Percentiles rank a stretch among this genome's conserved stretches.
phyloP scores from a whole-genome alignment of 1,140 invertebrate species.

The Euura lappo region DNA sequence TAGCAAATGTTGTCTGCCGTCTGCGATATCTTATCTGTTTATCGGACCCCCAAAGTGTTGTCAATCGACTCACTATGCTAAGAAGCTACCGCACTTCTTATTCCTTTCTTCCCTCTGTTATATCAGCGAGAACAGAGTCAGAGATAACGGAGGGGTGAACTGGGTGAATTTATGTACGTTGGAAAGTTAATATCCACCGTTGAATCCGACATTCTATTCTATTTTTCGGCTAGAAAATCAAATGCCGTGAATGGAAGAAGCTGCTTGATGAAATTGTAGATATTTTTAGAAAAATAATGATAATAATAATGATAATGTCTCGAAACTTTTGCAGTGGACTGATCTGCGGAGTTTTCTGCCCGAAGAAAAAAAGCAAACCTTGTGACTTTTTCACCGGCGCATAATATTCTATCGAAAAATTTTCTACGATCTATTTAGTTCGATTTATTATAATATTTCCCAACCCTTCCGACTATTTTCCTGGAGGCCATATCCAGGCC shows the following conservation, averaged over 20 bases:
- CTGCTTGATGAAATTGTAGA: too few species aligned
- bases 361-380: too few species aligned
- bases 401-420: not conserved
- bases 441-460: conserved; percentile 2
- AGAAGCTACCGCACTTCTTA: not conserved
- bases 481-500: not conserved
- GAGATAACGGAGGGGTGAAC: not conserved
- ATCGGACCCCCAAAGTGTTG: not conserved
- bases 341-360: too few species aligned
- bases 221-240: too few species aligned
- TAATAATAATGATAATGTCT: too few species aligned
- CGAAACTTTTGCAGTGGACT: too few species aligned
- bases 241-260: too few species aligned
- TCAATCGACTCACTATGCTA: not conserved
- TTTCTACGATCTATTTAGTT: not conserved
- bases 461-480: not conserved
- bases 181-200: too few species aligned
- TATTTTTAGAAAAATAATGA: too few species aligned
- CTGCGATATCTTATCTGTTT: not conserved
- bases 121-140: not conserved
- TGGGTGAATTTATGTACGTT: too few species aligned
- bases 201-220: too few species aligned
- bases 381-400: too few species aligned
- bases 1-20: not conserved
- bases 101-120: not conserved